Evolutionary conservation across 2,797 vertebrate species (phyloP).

Genomic region (Amniataba percoides): DNA sequence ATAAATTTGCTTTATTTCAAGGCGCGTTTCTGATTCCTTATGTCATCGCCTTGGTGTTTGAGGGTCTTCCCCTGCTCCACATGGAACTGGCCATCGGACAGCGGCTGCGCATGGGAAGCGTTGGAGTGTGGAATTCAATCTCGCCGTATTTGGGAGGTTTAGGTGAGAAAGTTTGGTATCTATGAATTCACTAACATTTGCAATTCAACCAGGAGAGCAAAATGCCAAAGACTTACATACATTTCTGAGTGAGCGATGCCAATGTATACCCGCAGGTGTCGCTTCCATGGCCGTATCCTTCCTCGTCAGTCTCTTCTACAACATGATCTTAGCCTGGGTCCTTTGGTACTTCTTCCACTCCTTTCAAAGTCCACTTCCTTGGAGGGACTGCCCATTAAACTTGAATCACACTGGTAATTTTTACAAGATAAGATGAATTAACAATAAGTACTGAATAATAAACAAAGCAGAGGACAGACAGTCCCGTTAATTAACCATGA

Average conservation of each 20-base stretch:
- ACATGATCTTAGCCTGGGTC: constrained; percentile 88
- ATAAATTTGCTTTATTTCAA: constrained; percentile 55
- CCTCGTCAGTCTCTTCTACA: constrained; percentile 88
- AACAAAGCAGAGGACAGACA: neutral
- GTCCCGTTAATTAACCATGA: neutral
- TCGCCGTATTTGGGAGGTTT: constrained; percentile 87
- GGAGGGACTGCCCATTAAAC: constrained; percentile 85
- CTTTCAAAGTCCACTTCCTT: constrained; percentile 89
- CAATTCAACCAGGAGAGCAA: neutral
- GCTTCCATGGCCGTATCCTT: constrained; percentile 82
- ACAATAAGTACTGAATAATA: constrained; percentile 7
- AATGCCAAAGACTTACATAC: neutral
- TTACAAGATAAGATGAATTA: neutral
- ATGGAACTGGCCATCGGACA: constrained; percentile 90
- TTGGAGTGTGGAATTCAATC: constrained; percentile 87
- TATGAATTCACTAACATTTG: neutral
- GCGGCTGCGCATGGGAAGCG: constrained; percentile 86
- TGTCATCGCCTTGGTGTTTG: constrained; percentile 84
- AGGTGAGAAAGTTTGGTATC: constrained; percentile 71
- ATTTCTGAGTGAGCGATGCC: neutral
- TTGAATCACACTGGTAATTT: constrained; percentile 84
- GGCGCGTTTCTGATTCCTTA: constrained; percentile 92
- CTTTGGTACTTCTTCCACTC: constrained; percentile 91
- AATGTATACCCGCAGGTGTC: constrained; percentile 76
- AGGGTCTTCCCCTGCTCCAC: constrained; percentile 89